These are phyloP conservation scores for Vannuccia rotundouncinata DNA, from an alignment of 2,888 invertebrate species.

Conservation along the genomic window DNA sequence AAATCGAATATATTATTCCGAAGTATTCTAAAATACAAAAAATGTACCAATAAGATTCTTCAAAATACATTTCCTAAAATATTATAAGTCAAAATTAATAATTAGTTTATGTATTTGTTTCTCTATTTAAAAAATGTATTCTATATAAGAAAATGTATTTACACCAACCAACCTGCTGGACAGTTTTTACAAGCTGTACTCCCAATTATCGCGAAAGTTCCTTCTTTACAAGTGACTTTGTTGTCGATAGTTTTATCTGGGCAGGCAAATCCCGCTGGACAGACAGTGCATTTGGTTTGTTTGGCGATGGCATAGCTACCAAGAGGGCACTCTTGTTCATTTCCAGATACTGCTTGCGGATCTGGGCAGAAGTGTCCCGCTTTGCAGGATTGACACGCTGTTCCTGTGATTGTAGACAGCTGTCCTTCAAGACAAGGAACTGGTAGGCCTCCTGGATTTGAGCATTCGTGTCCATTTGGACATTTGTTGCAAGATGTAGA, in stretches of 20 bases:
- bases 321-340: slow-evolving; percentile 47
- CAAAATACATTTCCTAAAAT: too few relatives aligned
- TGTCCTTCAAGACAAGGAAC: slow-evolving; percentile 46
- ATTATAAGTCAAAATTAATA: too few relatives aligned
- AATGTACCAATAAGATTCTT: too few relatives aligned
- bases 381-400: slow-evolving; percentile 44
- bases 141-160: too few relatives aligned
- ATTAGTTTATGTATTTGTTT: too few relatives aligned
- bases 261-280: slow-evolving; percentile 42
- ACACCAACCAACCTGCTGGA: not conserved
- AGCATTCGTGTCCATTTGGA: slow-evolving; percentile 43
- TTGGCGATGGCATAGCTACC: slow-evolving; percentile 47
- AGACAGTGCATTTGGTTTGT: slow-evolving; percentile 44
- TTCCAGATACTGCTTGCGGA: slow-evolving; percentile 48
- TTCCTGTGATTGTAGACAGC: slow-evolving; percentile 46
- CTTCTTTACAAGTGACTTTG: slow-evolving; percentile 45
- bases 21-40: too few relatives aligned
- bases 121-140: too few relatives aligned
- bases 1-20: too few relatives aligned
- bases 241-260: slow-evolving; percentile 42
- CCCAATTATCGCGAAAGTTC: slow-evolving; percentile 47
- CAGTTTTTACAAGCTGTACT: slow-evolving; percentile 41
- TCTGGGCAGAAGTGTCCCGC: slow-evolving; percentile 42
- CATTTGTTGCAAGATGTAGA: slow-evolving; percentile 45
- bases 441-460: not conserved